These are phyloP conservation scores for Brachypteracias leptosomus DNA, from an alignment of 2,113 vertebrate genomes.

Conservation along the genomic window DNA sequence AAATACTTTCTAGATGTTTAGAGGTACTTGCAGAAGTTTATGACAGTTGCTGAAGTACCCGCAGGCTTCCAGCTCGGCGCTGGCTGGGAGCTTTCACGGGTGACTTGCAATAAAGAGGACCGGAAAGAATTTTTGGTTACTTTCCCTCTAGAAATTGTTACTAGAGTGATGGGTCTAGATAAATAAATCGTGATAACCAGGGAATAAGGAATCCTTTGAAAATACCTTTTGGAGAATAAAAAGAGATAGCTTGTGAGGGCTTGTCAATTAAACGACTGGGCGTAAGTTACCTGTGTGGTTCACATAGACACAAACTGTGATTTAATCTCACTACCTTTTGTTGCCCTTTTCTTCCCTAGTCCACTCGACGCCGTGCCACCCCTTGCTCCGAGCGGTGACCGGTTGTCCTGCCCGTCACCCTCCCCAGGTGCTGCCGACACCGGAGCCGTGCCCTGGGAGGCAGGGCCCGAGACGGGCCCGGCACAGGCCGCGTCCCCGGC, in stretches of 20 bases:
- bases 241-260: neutral
- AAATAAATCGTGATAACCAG: too few species aligned
- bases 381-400: neutral
- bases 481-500: too few species aligned
- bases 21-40: neutral
- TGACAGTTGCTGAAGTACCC: neutral
- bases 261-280: accelerated
- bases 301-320: accelerated
- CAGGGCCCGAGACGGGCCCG: too few species aligned
- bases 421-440: neutral
- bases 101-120: neutral
- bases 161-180: accelerated
- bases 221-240: neutral
- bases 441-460: too few species aligned
- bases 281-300: accelerated
- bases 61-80: accelerated
- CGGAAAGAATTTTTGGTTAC: accelerated
- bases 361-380: neutral
- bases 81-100: neutral
- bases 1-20: too few species aligned
- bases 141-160: accelerated
- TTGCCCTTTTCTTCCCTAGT: too few species aligned
- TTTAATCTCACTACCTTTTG: too few species aligned
- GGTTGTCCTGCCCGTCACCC: neutral
- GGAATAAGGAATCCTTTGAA: too few species aligned